Base-by-base conservation (phyloP, 2,797 vertebrate species). In the Chloroceryle amazona region DNA sequence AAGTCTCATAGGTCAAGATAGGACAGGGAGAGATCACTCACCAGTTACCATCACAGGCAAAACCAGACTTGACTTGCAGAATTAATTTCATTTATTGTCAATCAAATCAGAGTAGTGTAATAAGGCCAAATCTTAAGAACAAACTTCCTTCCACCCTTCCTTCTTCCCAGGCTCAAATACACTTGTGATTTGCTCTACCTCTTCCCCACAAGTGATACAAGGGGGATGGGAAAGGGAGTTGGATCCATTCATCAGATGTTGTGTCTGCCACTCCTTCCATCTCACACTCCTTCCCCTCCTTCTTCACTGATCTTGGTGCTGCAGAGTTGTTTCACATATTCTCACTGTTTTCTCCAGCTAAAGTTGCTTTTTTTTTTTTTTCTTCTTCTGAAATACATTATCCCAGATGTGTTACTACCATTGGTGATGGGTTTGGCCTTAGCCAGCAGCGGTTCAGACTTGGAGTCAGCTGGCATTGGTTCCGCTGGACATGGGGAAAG, bases 371-470 rank as follows among this genome's bases (percentile, higher is more conserved):
- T 9, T 18, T 60, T 60, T 37, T 26, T 35, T 58, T 22, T 37
- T 29, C 20, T 6, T 44, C 42, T 44, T n/a, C 31, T 46, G 60
- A 29, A 37, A 37, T 44, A 7, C 13, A 4, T 47, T 60, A 10
- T 47, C 25, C 16, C 26, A 47, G 42, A 74, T 20, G 14, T 11
- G 4, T 26, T 74, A 13, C n/a, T 6, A 10, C 14, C 1, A 6
- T 47, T 15, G 4, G 20, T 37, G 26, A 13, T 37, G 26, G 55
- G 26, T 26, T 58, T 6, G 1, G 37, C 37, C 28, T 54, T 41
- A 29, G 14, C 28, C 51, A 55, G 29, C 3, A 4, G 22, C 2
- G 1, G 20, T 16, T 55, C 29, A 4, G 1, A 20, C 29, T 42
- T 11, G 7, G 11, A 55, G 37, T 20, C 7, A 7, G 42, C n/a